Evolutionary conservation across 2,797 vertebrate genomes (phyloP).

Genomic region (Sebastolobus alascanus): DNA sequence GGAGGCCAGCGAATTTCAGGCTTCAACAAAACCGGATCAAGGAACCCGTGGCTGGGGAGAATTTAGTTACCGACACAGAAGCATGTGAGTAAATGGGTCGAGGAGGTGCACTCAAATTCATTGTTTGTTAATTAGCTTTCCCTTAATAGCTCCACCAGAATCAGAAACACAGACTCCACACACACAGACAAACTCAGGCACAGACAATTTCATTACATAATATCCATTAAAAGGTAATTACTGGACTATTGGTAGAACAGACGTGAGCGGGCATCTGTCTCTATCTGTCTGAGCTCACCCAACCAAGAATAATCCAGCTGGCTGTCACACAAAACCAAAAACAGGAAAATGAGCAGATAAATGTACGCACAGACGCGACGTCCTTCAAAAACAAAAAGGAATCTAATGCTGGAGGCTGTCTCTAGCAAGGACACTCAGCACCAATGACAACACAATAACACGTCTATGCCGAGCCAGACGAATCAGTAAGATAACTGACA

Average conservation of each 20-base stretch:
- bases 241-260: constrained; percentile 39
- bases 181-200: constrained; percentile 13
- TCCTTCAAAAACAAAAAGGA: constrained; percentile 11
- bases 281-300: constrained; percentile 31
- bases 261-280: constrained; percentile 44
- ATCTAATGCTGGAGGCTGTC: neutral
- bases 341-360: constrained; percentile 36
- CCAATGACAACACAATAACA: constrained; percentile 24
- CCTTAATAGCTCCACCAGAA: constrained; percentile 22
- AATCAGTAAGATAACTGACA: constrained; percentile 43
- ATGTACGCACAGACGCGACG: constrained; percentile 21
- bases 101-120: constrained; percentile 42
- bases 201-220: constrained; percentile 56
- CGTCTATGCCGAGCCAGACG: constrained; percentile 1
- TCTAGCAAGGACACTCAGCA: neutral
- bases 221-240: constrained; percentile 64
- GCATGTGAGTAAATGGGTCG: constrained; percentile 10
- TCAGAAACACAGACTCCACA: constrained; percentile 32
- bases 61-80: constrained; percentile 21
- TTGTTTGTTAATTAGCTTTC: constrained; percentile 49
- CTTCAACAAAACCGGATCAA: constrained; percentile 61
- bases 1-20: constrained; percentile 44
- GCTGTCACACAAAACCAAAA: constrained; percentile 30
- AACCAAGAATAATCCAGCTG: constrained; percentile 36
- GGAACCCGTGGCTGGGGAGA: constrained; percentile 24